Evolutionary conservation across 1,140 invertebrate genomes (phyloP), one percentile per base, ranked within the genome.

Genomic region (Tenebrio molitor): DNA sequence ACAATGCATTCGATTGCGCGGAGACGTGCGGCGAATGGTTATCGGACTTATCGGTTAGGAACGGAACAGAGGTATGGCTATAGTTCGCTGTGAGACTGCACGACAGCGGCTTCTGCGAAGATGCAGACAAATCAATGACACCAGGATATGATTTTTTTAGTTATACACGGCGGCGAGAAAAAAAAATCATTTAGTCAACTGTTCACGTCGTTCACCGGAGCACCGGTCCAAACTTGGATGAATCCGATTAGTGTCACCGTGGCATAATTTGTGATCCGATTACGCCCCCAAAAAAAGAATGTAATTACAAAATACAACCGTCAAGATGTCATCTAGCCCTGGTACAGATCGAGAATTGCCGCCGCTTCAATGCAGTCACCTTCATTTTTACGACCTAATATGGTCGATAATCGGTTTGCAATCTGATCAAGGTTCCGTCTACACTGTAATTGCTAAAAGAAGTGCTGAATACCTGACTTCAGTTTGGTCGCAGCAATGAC

Each of bases 391-490:
- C 25, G 25, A 29, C 25, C 25, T 29, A 29, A 29, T 29, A 29
- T 29, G 25, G 25, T 29, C 10, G 4, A 50, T 19, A 50, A 44
- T 44, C 42, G 42, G 42, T 44, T 29, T 29, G 8, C 25, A 29
- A 29, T 29, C 46, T 53, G 46, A 6, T 19, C 46, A 19, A 10
- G 46, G 46, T 23, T 21, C 23, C 50, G 50, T 58, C 50, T 58
- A 58, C 44, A 44, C 16, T 8, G 7, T 23, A 58, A 58, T 58
- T 58, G 50, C 50, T 29, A 58, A 58, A 58, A 21, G 21, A 29
- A 58, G 50, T 29, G 50, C 50, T 58, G 34, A 58, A 23, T 74
- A 74, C 73, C 73, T 74, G 73, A 39, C 39, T 71, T 74, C 19
- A 66, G 29, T 74, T 74, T 74, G 23, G 63, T 39, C 23, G 69